phyloP scores from a whole-genome alignment of 2,797 vertebrate species.

The Sandelia bainsii region DNA sequence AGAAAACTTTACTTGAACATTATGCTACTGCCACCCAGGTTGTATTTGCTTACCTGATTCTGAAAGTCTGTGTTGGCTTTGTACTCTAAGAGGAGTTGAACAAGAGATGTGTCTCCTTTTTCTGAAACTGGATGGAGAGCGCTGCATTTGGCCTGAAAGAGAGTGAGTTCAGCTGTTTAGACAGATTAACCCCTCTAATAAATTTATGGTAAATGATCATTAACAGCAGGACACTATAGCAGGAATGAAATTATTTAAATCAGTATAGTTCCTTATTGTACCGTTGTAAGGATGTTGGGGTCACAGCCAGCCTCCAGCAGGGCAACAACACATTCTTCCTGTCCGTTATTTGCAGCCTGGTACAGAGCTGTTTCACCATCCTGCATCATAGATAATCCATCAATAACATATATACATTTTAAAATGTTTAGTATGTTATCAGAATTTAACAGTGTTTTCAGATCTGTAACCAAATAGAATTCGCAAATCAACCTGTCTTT shows the following conservation, averaged over 20 bases:
- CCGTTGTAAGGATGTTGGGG: slow-evolving; percentile 85
- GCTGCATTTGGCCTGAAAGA: slow-evolving; percentile 77
- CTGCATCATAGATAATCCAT: slow-evolving; percentile 69
- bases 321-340: slow-evolving; percentile 86
- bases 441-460: background rate
- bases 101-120: slow-evolving; percentile 84
- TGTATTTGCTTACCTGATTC: slow-evolving; percentile 79
- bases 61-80: slow-evolving; percentile 80
- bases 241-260: background rate
- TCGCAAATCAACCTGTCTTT: background rate
- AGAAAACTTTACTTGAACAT: slow-evolving; percentile 10
- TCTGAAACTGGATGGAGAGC: slow-evolving; percentile 85
- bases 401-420: background rate
- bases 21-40: slow-evolving; percentile 32
- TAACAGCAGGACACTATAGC: slow-evolving; percentile 6
- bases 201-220: background rate
- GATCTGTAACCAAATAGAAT: background rate
- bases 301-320: slow-evolving; percentile 89
- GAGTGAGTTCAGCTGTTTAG: background rate
- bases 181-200: background rate
- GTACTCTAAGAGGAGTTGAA: slow-evolving; percentile 86
- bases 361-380: slow-evolving; percentile 91
- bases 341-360: slow-evolving; percentile 84
- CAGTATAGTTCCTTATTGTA: slow-evolving; percentile 52
- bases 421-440: background rate